These are phyloP conservation scores for Psilopogon haemacephalus DNA, from an alignment of 2,113 vertebrate species.

Conservation along the genomic window DNA sequence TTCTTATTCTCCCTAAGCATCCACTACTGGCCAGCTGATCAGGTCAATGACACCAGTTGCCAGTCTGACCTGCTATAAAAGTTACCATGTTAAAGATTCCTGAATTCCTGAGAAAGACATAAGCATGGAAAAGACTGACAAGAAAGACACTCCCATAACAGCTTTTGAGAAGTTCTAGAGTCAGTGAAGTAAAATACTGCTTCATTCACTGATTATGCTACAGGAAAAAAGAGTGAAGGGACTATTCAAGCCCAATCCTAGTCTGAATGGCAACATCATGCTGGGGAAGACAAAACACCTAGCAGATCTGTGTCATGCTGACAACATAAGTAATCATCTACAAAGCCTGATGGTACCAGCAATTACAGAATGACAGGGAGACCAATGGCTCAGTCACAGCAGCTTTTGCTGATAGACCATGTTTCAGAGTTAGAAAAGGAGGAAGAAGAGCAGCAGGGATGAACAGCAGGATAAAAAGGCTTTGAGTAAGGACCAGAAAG, in stretches of 20 bases:
- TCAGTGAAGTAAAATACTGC: not conserved
- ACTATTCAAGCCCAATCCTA: not conserved
- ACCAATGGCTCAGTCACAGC: not conserved
- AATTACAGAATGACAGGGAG: not conserved
- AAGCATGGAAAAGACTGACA: not conserved
- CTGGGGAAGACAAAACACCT: not conserved
- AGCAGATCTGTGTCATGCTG: not conserved
- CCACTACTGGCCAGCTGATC: not conserved
- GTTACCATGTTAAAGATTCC: not conserved
- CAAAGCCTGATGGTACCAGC: not conserved
- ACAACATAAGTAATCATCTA: not conserved
- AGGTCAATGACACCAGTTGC: not conserved
- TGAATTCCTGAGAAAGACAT: not conserved
- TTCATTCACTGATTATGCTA: not conserved
- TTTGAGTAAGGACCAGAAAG: not conserved
- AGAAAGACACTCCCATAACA: not conserved
- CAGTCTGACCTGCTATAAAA: not conserved
- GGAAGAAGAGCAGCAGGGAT: not conserved
- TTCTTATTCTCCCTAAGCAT: not conserved
- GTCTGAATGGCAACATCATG: not conserved
- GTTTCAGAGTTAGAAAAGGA: not conserved
- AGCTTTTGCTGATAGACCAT: not conserved
- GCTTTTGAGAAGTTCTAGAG: not conserved
- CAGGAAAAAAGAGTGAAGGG: not conserved
- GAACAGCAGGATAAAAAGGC: not conserved